phyloP scores from a whole-genome alignment of 2,113 vertebrate species.

The Orthonyx spaldingii region DNA sequence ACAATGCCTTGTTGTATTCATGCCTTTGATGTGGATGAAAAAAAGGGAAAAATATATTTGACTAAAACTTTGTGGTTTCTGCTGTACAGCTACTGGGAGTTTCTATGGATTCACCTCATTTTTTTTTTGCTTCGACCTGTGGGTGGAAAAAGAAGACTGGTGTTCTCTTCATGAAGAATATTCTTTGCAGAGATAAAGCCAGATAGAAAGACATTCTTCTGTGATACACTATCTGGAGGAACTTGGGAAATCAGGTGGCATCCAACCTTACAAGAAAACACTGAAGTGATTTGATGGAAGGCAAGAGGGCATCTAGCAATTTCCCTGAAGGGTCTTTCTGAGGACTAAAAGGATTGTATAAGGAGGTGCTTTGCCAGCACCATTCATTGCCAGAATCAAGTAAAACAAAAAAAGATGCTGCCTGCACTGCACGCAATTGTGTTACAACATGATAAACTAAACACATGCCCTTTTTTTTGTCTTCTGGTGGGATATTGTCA shows the following conservation, averaged over 20 bases:
- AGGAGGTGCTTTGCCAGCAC: constrained; percentile 32
- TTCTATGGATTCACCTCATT: constrained; percentile 77
- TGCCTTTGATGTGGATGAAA: constrained; percentile 83
- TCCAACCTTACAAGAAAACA: constrained; percentile 10
- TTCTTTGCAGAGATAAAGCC: constrained; percentile 60
- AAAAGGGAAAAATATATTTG: constrained; percentile 80
- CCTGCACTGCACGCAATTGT: background rate
- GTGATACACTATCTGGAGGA: constrained; percentile 33
- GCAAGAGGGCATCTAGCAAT: constrained; percentile 17
- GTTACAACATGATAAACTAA: background rate
- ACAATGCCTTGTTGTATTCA: constrained; percentile 81
- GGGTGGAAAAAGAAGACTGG: constrained; percentile 60
- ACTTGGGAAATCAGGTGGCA: constrained; percentile 47
- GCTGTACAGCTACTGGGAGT: constrained; percentile 75
- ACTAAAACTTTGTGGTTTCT: constrained; percentile 73
- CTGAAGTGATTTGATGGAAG: constrained; percentile 32
- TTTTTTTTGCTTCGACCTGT: constrained; percentile 70
- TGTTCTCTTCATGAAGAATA: constrained; percentile 56
- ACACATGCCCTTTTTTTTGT: background rate
- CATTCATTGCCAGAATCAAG: constrained; percentile 45
- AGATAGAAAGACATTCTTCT: constrained; percentile 49
- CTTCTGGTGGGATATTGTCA: constrained; percentile 7
- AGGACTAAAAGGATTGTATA: constrained; percentile 47
- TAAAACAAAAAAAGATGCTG: constrained; percentile 24
- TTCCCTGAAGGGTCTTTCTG: constrained; percentile 44